Percentiles rank a stretch among this genome's conserved stretches.
Evolutionary conservation across 2,888 invertebrate genomes (phyloP).

Genomic region (Harpagoxenus sublaevis): DNA sequence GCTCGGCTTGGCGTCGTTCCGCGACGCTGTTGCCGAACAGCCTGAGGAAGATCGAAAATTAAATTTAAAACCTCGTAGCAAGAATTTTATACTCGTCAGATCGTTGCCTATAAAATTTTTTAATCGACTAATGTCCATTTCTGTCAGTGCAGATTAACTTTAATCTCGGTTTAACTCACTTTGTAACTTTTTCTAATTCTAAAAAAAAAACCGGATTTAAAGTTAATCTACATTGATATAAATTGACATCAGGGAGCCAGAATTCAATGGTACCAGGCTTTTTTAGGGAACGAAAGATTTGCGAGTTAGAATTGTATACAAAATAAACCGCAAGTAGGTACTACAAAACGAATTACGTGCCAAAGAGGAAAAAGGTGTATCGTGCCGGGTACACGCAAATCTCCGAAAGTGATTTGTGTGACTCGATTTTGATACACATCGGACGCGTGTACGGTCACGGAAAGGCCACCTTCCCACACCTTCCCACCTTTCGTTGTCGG

Average conservation of each 20-base stretch:
- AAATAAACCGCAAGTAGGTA: not conserved
- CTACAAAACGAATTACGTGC: not conserved
- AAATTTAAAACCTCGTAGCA: not conserved
- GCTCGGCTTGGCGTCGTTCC: constrained; percentile 87
- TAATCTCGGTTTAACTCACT: no score
- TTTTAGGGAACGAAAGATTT: not conserved
- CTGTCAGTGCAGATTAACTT: no score
- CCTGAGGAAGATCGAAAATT: constrained; percentile 71
- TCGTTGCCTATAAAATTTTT: no score
- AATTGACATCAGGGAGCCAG: no score
- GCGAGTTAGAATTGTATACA: not conserved
- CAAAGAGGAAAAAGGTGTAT: not conserved
- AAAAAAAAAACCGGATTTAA: no score
- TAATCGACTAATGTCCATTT: not conserved
- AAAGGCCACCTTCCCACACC: not conserved
- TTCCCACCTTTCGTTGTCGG: not conserved
- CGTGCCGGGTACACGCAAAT: not conserved
- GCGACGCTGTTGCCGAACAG: constrained; percentile 84
- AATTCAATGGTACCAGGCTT: not conserved
- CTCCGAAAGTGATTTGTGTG: not conserved
- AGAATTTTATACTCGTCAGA: not conserved
- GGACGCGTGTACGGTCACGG: not conserved
- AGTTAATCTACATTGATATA: no score
- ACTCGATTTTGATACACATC: constrained; percentile 19
- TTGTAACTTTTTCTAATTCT: no score